Percentiles rank a stretch among this genome's conserved stretches.
These are phyloP conservation scores for Cololabis saira DNA, from an alignment of 2,113 vertebrate species.

Conservation along the genomic window DNA sequence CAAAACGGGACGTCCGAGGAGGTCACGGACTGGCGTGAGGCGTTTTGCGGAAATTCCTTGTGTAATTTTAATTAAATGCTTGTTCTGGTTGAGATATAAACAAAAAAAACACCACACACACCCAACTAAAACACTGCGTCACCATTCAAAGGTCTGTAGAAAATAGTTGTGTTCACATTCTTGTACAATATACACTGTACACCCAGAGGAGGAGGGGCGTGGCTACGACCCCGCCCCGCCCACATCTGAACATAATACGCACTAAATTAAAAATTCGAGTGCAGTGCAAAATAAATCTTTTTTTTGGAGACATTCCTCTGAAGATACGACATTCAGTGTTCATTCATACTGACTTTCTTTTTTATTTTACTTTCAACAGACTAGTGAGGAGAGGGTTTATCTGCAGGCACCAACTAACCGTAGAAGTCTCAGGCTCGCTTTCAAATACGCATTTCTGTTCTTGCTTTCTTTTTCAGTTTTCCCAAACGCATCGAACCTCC, in stretches of 20 bases:
- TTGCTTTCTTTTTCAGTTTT: no score
- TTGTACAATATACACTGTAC: conserved; percentile 62
- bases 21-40: conserved; percentile 11
- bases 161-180: conserved; percentile 72
- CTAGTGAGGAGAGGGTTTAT: conserved; percentile 20
- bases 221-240: neutral
- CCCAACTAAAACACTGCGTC: conserved; percentile 50
- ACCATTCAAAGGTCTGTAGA: conserved; percentile 55
- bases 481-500: neutral
- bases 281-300: conserved; percentile 76
- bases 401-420: conserved; percentile 50
- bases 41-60: conserved; percentile 21
- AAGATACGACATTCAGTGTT: conserved; percentile 74
- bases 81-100: conserved; percentile 44
- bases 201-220: conserved; percentile 25
- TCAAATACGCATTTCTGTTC: neutral
- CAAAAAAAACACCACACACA: conserved; percentile 42
- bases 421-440: conserved; percentile 15
- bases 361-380: conserved; percentile 17
- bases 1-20: neutral
- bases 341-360: conserved; percentile 14
- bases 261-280: conserved; percentile 54
- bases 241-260: conserved; percentile 47
- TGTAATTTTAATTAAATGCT: conserved; percentile 54
- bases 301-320: conserved; percentile 74